Conservation (phyloP, 2,113 vertebrate species). For the Ciconia boyciana region DNA sequence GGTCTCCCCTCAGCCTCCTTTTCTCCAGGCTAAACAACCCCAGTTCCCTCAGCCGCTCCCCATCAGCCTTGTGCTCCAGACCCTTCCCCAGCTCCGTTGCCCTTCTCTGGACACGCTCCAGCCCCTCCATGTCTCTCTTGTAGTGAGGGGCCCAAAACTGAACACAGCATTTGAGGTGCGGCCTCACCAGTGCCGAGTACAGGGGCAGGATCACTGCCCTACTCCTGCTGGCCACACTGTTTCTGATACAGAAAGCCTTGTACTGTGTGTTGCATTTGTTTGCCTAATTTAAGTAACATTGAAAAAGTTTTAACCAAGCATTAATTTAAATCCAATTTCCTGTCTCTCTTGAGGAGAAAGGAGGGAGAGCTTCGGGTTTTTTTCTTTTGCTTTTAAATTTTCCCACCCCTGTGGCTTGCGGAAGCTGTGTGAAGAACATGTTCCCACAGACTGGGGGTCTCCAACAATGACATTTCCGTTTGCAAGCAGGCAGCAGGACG, state of each 20-base stretch:
- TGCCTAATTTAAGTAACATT: not conserved
- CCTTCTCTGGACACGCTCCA: not conserved
- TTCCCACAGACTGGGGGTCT: conserved; percentile 56
- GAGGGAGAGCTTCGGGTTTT: not conserved
- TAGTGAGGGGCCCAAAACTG: not conserved
- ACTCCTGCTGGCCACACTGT: not conserved
- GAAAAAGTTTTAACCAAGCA: not conserved
- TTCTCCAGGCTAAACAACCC: not conserved
- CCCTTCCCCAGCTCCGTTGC: not conserved
- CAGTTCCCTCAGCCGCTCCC: not conserved
- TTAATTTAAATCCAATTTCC: conserved; percentile 52
- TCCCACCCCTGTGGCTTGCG: conserved; percentile 34
- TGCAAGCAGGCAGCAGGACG: not conserved
- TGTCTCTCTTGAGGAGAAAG: conserved; percentile 14
- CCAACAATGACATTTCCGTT: conserved; percentile 34
- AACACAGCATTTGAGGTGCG: not conserved
- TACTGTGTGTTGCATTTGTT: not conserved
- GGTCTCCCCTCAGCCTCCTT: not conserved
- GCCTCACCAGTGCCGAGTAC: not conserved
- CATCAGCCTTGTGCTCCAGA: not conserved
- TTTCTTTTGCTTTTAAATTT: not conserved
- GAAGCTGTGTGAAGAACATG: conserved; percentile 17
- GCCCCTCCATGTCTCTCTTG: not conserved
- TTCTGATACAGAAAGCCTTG: not conserved
- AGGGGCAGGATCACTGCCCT: not conserved